Evolutionary conservation across 1,140 invertebrate species (phyloP).

Genomic region (Tetramorium parvispinum): DNA sequence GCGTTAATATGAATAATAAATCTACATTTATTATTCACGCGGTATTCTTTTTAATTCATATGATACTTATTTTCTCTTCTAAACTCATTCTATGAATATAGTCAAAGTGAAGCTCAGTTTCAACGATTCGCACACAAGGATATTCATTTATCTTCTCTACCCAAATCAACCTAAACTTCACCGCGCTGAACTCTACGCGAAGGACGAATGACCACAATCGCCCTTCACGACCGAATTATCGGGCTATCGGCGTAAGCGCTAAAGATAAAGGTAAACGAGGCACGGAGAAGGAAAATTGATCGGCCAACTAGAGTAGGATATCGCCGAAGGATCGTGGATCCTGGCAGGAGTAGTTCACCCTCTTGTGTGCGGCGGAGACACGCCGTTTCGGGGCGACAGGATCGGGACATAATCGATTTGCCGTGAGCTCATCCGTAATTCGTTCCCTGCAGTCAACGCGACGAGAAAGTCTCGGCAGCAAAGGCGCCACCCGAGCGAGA

Average conservation of each 20-base stretch:
- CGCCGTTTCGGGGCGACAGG: constrained; percentile 62
- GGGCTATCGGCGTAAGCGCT: constrained; percentile 68
- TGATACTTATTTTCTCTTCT: background rate
- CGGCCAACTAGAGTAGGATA: constrained; percentile 72
- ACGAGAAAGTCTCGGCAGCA: constrained; percentile 85
- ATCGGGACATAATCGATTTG: constrained; percentile 84
- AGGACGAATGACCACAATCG: constrained; percentile 54
- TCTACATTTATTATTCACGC: background rate
- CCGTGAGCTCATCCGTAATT: constrained; percentile 85
- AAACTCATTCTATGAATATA: background rate
- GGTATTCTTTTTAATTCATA: background rate
- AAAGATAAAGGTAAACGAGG: constrained; percentile 65
- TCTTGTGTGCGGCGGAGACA: constrained; percentile 45
- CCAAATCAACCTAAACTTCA: constrained; percentile 33
- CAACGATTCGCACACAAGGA: constrained; percentile 38
- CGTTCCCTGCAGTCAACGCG: constrained; percentile 82
- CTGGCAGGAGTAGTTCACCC: constrained; percentile 30
- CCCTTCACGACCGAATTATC: constrained; percentile 72
- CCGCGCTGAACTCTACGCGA: constrained; percentile 21
- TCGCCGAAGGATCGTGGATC: constrained; percentile 71
- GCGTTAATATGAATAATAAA: background rate
- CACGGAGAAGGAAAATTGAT: constrained; percentile 65
- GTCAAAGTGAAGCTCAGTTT: background rate
- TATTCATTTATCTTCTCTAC: constrained; percentile 35
- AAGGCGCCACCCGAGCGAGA: constrained; percentile 85